Percentiles rank a stretch among this genome's conserved stretches.
Evolutionary conservation across 2,113 vertebrate genomes (phyloP).

Genomic region (Ptychochromis oligacanthus): DNA sequence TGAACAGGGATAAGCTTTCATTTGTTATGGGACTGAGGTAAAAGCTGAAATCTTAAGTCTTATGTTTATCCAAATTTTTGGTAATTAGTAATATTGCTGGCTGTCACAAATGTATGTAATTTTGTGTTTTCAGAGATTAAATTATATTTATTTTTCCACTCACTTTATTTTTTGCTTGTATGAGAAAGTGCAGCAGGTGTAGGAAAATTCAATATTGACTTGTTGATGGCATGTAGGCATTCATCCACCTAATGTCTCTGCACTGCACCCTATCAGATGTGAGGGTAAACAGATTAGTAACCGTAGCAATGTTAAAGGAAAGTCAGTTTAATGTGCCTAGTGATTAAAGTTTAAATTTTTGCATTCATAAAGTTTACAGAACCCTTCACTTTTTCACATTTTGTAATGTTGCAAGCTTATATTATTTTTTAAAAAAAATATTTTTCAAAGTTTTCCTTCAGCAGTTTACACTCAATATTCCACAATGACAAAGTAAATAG

Average conservation of each 20-base stretch:
- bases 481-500: not conserved
- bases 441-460: too few species aligned
- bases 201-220: constrained; percentile 58
- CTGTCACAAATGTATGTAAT: too few species aligned
- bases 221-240: constrained; percentile 20
- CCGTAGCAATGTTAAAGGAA: not conserved
- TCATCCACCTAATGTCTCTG: constrained; percentile 23
- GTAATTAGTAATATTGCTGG: not conserved
- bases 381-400: not conserved
- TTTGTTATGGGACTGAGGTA: not conserved
- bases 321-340: not conserved
- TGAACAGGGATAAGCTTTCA: not conserved
- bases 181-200: constrained; percentile 7
- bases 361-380: not conserved
- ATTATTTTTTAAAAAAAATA: too few species aligned
- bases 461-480: not conserved
- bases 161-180: not conserved
- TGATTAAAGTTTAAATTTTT: not conserved
- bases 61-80: not conserved
- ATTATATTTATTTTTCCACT: not conserved
- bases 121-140: not conserved
- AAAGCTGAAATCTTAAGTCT: not conserved
- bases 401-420: too few species aligned
- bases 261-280: constrained; percentile 5
- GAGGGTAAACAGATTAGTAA: constrained; percentile 25